Conservation (phyloP, 92 coral and sea anemone species). For the Pocillopora meandrina region DNA sequence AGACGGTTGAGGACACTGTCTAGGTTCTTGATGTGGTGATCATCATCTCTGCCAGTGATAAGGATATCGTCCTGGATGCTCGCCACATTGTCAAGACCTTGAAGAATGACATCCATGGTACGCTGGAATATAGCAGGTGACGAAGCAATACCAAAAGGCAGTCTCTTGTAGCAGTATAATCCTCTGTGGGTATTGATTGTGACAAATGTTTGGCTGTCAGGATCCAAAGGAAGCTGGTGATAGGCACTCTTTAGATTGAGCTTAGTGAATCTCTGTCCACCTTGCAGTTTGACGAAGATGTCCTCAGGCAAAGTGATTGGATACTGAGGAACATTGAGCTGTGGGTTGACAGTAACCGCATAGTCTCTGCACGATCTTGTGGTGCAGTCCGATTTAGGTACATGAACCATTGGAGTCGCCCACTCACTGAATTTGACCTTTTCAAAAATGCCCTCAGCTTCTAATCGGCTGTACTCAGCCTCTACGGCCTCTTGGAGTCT, state of each 20-base stretch:
- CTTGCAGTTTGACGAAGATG: conserved; percentile 39
- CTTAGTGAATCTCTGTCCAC: too few relatives aligned
- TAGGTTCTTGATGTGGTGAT: conserved; percentile 8
- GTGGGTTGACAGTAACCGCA: conserved; percentile 41
- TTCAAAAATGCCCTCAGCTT: conserved; percentile 29
- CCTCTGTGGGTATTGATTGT: conserved; percentile 60
- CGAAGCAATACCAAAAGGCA: conserved; percentile 43
- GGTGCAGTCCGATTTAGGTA: conserved; percentile 31
- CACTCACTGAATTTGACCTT: conserved; percentile 44
- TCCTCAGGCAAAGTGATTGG: conserved; percentile 38
- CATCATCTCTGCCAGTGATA: conserved; percentile 14
- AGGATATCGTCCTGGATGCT: conserved; percentile 9
- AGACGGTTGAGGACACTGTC: too few relatives aligned
- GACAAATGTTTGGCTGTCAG: conserved; percentile 40
- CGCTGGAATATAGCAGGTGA: conserved; percentile 44
- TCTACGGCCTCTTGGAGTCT: conserved; percentile 35
- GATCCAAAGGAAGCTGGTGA: too few relatives aligned
- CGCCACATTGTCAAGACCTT: conserved; percentile 29
- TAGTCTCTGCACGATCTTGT: conserved; percentile 57
- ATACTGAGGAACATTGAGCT: conserved; percentile 51
- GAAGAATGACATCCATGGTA: conserved; percentile 41
- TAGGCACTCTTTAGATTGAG: too few relatives aligned
- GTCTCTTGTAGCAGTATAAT: neutral
- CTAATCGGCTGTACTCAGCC: conserved; percentile 36
- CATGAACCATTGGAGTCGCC: conserved; percentile 57